These are phyloP conservation scores for Leistus spinibarbis DNA, from an alignment of 2,888 invertebrate species.

Conservation along the genomic window DNA sequence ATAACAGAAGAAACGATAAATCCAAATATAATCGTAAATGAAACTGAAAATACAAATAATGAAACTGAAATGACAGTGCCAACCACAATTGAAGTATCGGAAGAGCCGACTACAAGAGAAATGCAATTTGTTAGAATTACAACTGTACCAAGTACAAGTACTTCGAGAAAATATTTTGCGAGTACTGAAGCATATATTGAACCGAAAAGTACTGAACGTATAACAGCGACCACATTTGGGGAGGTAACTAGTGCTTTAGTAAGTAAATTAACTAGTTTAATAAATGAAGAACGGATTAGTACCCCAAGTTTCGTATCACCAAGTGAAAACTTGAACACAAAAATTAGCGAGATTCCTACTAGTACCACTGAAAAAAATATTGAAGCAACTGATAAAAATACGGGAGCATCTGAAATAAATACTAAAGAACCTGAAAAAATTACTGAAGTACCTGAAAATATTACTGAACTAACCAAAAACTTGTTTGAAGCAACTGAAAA, in stretches of 20 bases:
- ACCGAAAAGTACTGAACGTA: conserved; percentile 22
- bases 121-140: conserved; percentile 15
- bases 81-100: conserved; percentile 12
- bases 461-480: too few relatives aligned
- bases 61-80: neutral
- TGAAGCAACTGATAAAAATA: conserved; percentile 18
- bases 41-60: neutral
- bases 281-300: neutral
- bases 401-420: neutral
- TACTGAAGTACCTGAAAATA: conserved; percentile 16
- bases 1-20: conserved; percentile 13
- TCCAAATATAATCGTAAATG: neutral
- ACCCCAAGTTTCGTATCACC: neutral
- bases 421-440: conserved; percentile 2
- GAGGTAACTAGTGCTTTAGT: conserved; percentile 15
- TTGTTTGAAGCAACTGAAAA: conserved; percentile 22
- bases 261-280: neutral
- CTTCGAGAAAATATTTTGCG: neutral
- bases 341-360: neutral
- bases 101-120: conserved; percentile 12
- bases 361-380: neutral
- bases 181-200: conserved; percentile 1
- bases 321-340: neutral
- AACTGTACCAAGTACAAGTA: neutral
- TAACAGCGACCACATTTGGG: neutral